Evolutionary conservation across 2,888 invertebrate species (phyloP).

Genomic region (Steinernema hermaphroditum): DNA sequence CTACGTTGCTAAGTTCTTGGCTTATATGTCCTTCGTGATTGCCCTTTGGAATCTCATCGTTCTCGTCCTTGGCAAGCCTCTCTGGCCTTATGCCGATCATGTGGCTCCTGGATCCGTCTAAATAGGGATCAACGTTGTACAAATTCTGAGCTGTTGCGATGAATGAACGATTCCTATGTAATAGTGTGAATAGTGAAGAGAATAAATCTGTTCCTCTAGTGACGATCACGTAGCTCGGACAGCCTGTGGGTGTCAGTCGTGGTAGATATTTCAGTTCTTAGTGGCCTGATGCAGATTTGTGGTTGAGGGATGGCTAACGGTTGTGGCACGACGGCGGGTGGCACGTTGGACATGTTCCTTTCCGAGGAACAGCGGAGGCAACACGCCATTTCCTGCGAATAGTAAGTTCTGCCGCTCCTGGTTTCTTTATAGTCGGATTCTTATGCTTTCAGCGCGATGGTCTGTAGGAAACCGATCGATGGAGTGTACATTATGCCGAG

Average conservation of each 20-base stretch:
- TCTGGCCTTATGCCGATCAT: slow-evolving; percentile 56
- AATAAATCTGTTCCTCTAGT: slow-evolving; percentile 27
- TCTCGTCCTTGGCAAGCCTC: slow-evolving; percentile 55
- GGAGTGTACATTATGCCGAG: slow-evolving; percentile 22
- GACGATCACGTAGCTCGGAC: neutral
- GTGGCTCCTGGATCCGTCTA: slow-evolving; percentile 53
- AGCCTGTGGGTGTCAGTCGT: neutral
- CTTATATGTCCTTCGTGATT: slow-evolving; percentile 43
- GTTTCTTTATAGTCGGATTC: neutral
- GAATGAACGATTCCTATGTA: neutral
- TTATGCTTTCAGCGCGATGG: slow-evolving; percentile 23
- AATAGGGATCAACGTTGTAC: slow-evolving; percentile 4
- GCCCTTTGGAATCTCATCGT: slow-evolving; percentile 58
- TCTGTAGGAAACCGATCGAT: slow-evolving; percentile 31
- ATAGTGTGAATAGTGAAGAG: slow-evolving; percentile 19
- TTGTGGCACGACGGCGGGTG: too few species aligned
- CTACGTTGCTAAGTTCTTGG: slow-evolving; percentile 50
- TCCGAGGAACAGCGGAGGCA: neutral
- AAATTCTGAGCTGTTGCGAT: neutral
- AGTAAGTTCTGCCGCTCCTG: slow-evolving; percentile 25
- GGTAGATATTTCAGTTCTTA: neutral
- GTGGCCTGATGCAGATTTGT: too few species aligned
- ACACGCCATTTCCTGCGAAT: slow-evolving; percentile 27
- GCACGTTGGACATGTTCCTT: neutral
- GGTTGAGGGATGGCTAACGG: too few species aligned